Percentiles rank a stretch among this genome's conserved stretches.
Evolutionary conservation across 2,113 vertebrate genomes (phyloP).

Genomic region (Strigops habroptila): DNA sequence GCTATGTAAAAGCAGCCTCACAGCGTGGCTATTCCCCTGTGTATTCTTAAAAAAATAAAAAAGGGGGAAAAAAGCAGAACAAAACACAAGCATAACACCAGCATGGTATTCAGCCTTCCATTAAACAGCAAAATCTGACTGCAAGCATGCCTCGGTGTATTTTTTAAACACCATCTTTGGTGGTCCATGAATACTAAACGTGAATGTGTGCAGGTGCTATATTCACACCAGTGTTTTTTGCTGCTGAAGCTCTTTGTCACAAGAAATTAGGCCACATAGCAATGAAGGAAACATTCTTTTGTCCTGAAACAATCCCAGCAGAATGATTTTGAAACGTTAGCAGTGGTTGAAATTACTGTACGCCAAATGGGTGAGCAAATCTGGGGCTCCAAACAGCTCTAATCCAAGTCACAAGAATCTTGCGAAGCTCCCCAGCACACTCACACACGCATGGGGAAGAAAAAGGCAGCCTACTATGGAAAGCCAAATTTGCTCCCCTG

Average conservation of each 20-base stretch:
- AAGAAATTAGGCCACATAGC: conserved; percentile 29
- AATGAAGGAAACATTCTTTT: conserved; percentile 25
- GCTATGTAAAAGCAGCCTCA: neutral
- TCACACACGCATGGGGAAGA: neutral
- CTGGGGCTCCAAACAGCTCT: neutral
- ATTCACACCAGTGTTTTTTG: neutral
- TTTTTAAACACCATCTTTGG: neutral
- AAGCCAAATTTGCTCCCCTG: neutral
- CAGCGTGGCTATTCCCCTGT: neutral
- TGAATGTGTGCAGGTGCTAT: neutral
- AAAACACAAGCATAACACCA: neutral
- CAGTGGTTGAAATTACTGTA: neutral
- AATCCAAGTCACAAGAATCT: neutral
- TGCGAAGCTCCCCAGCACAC: neutral
- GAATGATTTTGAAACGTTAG: neutral
- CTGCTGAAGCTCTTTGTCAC: conserved; percentile 15
- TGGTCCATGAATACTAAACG: neutral
- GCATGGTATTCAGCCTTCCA: neutral
- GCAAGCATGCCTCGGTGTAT: neutral
- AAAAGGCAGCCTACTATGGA: neutral
- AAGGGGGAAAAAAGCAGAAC: neutral
- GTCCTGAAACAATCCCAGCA: conserved; percentile 18
- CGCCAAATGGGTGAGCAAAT: neutral
- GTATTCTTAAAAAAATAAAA: neutral
- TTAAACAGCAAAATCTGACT: neutral